phyloP scores from a whole-genome alignment of 1,140 invertebrate species.

The Procambarus clarkii region DNA sequence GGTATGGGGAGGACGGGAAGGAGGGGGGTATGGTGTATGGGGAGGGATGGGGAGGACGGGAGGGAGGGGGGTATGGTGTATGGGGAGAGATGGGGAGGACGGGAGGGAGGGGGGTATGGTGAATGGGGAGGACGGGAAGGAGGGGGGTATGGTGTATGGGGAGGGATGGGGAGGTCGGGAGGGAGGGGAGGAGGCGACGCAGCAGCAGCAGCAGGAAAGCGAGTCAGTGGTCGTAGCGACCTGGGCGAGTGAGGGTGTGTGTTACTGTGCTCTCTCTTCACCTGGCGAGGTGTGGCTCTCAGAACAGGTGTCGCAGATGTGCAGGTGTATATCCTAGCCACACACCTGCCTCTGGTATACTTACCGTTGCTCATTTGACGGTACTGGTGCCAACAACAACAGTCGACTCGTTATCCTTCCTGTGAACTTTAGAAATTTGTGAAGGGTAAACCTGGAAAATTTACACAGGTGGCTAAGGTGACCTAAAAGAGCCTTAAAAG shows the following conservation, averaged over 20 bases:
- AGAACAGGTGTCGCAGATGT: neutral
- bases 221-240: constrained; percentile 20
- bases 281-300: constrained; percentile 18
- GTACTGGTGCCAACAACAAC: too few relatives aligned
- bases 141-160: neutral
- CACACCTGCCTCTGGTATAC: too few relatives aligned
- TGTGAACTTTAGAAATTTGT: too few relatives aligned
- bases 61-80: too few relatives aligned
- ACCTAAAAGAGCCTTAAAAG: too few relatives aligned
- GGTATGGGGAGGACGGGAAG: neutral
- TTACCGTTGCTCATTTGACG: too few relatives aligned
- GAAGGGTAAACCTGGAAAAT: too few relatives aligned
- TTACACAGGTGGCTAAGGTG: too few relatives aligned
- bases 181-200: neutral
- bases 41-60: too few relatives aligned
- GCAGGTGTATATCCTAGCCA: neutral
- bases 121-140: neutral
- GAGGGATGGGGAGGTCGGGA: neutral
- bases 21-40: too few relatives aligned
- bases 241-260: constrained; percentile 41
- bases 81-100: neutral
- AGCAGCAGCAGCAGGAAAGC: neutral
- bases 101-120: neutral
- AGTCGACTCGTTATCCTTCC: too few relatives aligned
- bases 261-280: neutral